Evolutionary conservation across 2,113 vertebrate species (phyloP).

Genomic region (Macrotis lagotis): DNA sequence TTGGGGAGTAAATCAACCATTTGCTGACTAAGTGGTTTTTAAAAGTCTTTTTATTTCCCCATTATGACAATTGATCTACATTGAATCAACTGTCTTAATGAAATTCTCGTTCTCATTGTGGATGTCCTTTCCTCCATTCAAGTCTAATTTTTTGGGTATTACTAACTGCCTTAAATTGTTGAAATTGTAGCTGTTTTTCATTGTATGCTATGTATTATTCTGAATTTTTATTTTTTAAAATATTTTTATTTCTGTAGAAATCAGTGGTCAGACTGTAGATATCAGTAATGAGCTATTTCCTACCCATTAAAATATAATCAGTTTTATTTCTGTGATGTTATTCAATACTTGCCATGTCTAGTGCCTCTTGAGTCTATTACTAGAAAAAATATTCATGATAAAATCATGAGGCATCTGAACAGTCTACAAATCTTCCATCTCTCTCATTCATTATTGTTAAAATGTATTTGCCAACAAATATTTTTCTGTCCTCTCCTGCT

Average conservation of each 20-base stretch:
- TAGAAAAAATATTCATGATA: not conserved
- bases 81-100: not conserved
- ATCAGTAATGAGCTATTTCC: not conserved
- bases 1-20: not conserved
- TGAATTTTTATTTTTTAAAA: not conserved
- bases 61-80: not conserved
- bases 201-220: not conserved
- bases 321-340: not conserved
- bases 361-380: not conserved
- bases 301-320: not conserved
- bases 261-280: not conserved
- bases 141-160: not conserved
- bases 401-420: not conserved
- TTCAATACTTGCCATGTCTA: not conserved
- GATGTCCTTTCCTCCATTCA: not conserved
- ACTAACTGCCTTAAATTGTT: not conserved
- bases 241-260: not conserved
- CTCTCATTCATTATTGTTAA: not conserved
- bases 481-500: not conserved
- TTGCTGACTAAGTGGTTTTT: not conserved
- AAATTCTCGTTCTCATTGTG: not conserved
- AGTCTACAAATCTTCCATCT: not conserved
- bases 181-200: not conserved
- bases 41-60: not conserved
- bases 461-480: not conserved